Conservation (phyloP, 2,797 vertebrate genomes). For the Epinephelus awoara region DNA sequence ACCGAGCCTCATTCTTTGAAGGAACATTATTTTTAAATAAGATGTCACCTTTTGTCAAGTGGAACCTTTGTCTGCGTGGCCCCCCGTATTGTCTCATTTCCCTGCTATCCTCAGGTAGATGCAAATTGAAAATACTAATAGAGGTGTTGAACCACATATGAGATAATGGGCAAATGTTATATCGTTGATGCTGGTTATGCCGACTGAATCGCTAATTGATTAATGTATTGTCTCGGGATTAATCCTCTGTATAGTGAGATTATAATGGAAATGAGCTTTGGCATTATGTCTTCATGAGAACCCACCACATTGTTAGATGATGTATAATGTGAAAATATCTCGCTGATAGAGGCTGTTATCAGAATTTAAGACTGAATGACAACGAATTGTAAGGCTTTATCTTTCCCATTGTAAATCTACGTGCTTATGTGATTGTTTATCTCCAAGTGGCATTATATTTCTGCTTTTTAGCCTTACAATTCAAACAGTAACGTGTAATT, state of each 20-base stretch:
- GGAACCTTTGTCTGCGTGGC: constrained; percentile 9
- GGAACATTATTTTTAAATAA: constrained; percentile 56
- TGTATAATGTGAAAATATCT: neutral
- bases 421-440: neutral
- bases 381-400: neutral
- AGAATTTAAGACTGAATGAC: neutral
- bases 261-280: constrained; percentile 39
- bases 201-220: constrained; percentile 61
- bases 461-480: neutral
- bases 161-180: constrained; percentile 48
- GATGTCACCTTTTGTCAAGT: constrained; percentile 62
- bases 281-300: constrained; percentile 17
- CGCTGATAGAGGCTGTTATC: neutral
- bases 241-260: constrained; percentile 21
- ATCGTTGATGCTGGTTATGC: constrained; percentile 30
- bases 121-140: constrained; percentile 62
- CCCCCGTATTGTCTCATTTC: constrained; percentile 43
- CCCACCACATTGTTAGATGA: neutral
- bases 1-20: constrained; percentile 6
- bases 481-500: neutral
- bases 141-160: constrained; percentile 37
- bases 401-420: neutral
- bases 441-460: neutral
- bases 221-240: constrained; percentile 38
- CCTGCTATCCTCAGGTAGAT: constrained; percentile 37